phyloP scores from a whole-genome alignment of 1,140 invertebrate species.

The Penaeus chinensis region DNA sequence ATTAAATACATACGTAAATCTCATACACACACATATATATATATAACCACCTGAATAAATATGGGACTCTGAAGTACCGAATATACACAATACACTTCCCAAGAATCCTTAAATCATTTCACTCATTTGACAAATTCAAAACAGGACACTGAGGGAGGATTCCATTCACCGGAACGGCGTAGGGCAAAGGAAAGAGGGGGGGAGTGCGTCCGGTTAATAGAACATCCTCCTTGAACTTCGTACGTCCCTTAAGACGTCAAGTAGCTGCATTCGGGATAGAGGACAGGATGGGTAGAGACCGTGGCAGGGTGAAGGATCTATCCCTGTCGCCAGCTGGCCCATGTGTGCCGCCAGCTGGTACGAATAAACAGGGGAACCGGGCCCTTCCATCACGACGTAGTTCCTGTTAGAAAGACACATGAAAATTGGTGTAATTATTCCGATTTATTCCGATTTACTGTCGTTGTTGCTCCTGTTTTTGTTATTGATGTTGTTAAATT shows the following conservation, averaged over 20 bases:
- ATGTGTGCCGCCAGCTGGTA: conserved; percentile 51
- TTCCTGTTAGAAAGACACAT: conserved; percentile 21
- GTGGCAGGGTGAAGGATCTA: conserved; percentile 46
- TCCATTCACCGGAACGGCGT: no score
- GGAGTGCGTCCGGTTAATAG: not conserved
- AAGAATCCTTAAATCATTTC: no score
- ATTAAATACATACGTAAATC: no score
- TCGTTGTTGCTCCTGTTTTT: not conserved
- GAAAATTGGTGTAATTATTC: not conserved
- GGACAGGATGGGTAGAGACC: conserved; percentile 38
- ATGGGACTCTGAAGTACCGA: no score
- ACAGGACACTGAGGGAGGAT: no score
- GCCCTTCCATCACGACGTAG: conserved; percentile 40
- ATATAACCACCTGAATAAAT: no score
- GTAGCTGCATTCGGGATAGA: conserved; percentile 24
- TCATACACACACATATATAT: no score
- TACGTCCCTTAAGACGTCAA: conserved; percentile 34
- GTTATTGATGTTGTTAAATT: no score
- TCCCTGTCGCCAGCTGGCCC: conserved; percentile 37
- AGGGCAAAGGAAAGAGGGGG: no score
- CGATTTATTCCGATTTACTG: not conserved
- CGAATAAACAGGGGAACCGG: conserved; percentile 29
- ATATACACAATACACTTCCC: no score
- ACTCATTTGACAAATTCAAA: no score
- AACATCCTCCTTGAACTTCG: conserved; percentile 36